phyloP scores from a whole-genome alignment of 2,888 invertebrate genomes.

The Thymelicus lineola region DNA sequence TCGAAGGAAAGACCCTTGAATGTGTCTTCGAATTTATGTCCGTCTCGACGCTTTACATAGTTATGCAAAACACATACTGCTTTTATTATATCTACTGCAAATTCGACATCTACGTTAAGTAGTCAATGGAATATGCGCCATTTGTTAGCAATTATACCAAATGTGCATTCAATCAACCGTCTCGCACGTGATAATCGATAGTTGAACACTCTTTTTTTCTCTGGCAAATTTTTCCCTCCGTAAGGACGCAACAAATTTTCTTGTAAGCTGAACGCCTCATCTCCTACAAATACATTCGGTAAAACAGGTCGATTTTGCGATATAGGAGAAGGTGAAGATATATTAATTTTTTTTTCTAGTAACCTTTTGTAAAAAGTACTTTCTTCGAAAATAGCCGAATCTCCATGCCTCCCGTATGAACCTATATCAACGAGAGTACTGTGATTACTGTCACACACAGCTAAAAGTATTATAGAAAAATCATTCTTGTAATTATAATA shows the following conservation, averaged over 20 bases:
- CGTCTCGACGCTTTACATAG: conserved; percentile 46
- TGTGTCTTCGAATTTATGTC: conserved; percentile 40
- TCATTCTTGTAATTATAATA: conserved; percentile 37
- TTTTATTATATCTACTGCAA: conserved; percentile 43
- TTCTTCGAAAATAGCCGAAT: conserved; percentile 39
- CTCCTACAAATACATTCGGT: conserved; percentile 42
- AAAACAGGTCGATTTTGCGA: conserved; percentile 38
- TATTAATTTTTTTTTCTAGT: too few relatives aligned
- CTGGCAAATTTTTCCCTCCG: conserved; percentile 39
- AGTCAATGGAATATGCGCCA: conserved; percentile 45
- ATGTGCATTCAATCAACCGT: conserved; percentile 42
- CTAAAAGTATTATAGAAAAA: conserved; percentile 36
- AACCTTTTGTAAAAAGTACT: too few relatives aligned
- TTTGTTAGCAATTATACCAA: conserved; percentile 43
- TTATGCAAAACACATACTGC: conserved; percentile 45
- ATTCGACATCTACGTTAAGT: conserved; percentile 41
- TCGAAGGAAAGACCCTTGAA: conserved; percentile 44
- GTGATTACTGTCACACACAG: conserved; percentile 37
- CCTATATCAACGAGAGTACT: conserved; percentile 36
- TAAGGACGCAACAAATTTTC: conserved; percentile 44
- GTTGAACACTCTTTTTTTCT: conserved; percentile 33
- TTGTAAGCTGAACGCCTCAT: conserved; percentile 43
- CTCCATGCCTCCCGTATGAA: conserved; percentile 29
- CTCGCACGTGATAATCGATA: conserved; percentile 41
- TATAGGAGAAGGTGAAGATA: conserved; percentile 35